Conservation (phyloP, 2,797 vertebrate species). For the Hafferia zeledoni region DNA sequence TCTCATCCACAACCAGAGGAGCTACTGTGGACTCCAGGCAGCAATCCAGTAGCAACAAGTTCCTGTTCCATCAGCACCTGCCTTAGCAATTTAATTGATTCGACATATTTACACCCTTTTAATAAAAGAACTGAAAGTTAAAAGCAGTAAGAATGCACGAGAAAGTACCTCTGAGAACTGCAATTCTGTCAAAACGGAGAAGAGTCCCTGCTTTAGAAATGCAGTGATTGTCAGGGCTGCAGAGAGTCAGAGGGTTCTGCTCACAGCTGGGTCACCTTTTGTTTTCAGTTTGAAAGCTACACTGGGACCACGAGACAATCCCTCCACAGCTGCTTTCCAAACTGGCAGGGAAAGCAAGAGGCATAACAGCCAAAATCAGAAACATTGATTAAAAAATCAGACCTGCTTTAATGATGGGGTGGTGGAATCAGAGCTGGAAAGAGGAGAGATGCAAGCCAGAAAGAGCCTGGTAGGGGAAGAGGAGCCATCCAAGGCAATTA, state of each 20-base stretch:
- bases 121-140: not conserved
- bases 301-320: not conserved
- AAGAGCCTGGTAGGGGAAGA: not conserved
- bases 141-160: not conserved
- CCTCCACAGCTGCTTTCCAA: conserved; percentile 28
- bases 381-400: not conserved
- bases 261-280: conserved; percentile 30
- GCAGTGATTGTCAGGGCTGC: not conserved
- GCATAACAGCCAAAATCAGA: not conserved
- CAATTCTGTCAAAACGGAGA: not conserved
- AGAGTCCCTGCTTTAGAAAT: not conserved
- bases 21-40: not conserved
- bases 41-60: not conserved
- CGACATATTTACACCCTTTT: not conserved
- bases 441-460: not conserved
- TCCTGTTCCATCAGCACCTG: not conserved
- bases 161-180: not conserved
- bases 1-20: not conserved
- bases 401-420: not conserved
- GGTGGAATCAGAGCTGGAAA: not conserved
- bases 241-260: conserved; percentile 13
- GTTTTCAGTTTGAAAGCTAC: conserved; percentile 29
- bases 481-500: not conserved
- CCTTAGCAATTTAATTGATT: not conserved
- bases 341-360: not conserved